A percentile compares a stretch with the other conserved stretches of the same genome.
Evolutionary conservation across 2,888 invertebrate species (phyloP).

Genomic region (Panopea generosa): DNA sequence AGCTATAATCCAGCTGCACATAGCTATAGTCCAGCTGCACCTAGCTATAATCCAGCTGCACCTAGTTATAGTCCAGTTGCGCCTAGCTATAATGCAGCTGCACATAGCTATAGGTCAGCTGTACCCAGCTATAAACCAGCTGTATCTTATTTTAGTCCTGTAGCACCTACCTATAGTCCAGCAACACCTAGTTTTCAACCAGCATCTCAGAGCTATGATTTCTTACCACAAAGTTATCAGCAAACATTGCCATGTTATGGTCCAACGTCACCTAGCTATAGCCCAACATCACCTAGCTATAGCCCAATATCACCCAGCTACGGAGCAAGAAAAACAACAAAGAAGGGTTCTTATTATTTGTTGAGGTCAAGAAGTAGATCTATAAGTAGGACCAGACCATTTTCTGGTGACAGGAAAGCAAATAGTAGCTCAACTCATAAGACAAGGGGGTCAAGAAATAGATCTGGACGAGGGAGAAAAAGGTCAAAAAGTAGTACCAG

Average conservation of each 20-base stretch:
- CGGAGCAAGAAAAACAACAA: background rate
- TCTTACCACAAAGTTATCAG: background rate
- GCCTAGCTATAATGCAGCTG: slow-evolving; percentile 18
- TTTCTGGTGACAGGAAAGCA: background rate
- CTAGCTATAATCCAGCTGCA: slow-evolving; percentile 4
- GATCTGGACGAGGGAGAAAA: background rate
- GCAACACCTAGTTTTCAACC: background rate
- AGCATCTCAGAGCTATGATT: background rate
- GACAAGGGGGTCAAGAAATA: background rate
- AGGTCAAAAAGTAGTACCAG: slow-evolving; percentile 17
- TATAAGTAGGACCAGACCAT: background rate
- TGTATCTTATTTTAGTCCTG: background rate
- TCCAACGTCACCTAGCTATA: slow-evolving; percentile 2
- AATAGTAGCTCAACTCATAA: background rate
- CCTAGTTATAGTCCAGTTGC: background rate
- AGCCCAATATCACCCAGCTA: slow-evolving; percentile 37
- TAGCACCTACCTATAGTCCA: slow-evolving; percentile 3
- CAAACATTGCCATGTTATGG: background rate
- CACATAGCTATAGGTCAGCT: slow-evolving; percentile 28
- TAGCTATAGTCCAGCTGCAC: background rate
- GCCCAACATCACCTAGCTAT: background rate
- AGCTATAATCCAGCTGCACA: background rate
- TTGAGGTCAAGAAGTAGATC: slow-evolving; percentile 7
- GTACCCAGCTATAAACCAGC: background rate
- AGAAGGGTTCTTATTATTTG: background rate